Evolutionary conservation across 2,888 invertebrate species (phyloP), one percentile per base, ranked within the genome.

Genomic region (Drosophila nr. perissopoda): DNA sequence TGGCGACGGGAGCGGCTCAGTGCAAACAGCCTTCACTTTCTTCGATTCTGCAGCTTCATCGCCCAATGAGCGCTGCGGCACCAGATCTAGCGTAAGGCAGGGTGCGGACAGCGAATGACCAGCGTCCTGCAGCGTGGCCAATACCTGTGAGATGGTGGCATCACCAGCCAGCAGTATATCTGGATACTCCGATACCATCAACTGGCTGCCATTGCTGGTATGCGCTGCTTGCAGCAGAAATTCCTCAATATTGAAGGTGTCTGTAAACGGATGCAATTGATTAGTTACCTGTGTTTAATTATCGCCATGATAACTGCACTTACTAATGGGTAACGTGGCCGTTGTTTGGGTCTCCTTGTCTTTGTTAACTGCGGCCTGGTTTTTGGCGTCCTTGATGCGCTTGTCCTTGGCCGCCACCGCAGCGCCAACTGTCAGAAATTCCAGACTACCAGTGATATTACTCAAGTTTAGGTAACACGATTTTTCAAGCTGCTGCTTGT

Each of bases 361-460:
- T 63, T 92, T 92, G 53, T 90, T 90, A 6, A 87, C 82, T 10
- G 92, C 92, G 10, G 92, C 92, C 79, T 95, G 94, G 92, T 97
- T 96, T 93, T 97, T 96, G 58, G 96, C 95, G 93, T 97, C 97
- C 92, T 97, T 98, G 74, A 96, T 95, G 52, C 98, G 95, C 92
- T 98, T 98, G 93, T 98, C 98, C 93, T 98, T 97, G 60, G 97
- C 97, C 25, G 97, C 96, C 73, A 96, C 96, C 59, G 96, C 97
- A 57, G 98, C 97, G 13, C 97, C 97, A 66, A 97, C 95, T 83
- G 96, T 96, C n/a, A 97, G 92, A 69, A 94, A 94, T 70, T 94
- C 94, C 78, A 95, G 94, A 64, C 94, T 93, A 68, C 94, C 93
- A 8, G 73, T 68, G 51, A 92, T 68, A 36, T 86, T 89, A 72